Evolutionary conservation across 2,797 vertebrate genomes (phyloP).

Genomic region (Nyctalus aviator): DNA sequence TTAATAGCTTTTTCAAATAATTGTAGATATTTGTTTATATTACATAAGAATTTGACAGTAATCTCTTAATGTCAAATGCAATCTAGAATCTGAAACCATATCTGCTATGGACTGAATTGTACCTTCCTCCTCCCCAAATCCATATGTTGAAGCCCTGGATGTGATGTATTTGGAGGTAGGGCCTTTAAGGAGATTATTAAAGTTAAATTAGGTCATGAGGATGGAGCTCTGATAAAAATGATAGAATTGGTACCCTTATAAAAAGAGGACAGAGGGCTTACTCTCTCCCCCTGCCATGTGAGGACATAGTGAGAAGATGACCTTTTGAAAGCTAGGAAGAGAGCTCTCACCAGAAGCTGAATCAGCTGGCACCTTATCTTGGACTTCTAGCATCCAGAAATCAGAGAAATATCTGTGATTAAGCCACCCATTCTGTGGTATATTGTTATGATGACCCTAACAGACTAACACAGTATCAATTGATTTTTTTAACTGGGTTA

Average conservation of each 20-base stretch:
- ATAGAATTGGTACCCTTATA: not conserved
- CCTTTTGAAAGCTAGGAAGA: not conserved
- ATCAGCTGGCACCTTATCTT: not conserved
- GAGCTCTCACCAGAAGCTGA: not conserved
- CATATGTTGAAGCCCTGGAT: not conserved
- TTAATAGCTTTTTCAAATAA: not conserved
- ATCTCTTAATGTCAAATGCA: not conserved
- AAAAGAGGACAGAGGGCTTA: not conserved
- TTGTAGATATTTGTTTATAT: not conserved
- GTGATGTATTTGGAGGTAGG: not conserved
- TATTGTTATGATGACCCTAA: not conserved
- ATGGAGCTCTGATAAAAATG: not conserved
- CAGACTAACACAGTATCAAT: not conserved
- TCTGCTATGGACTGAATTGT: not conserved
- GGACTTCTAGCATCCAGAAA: slow-evolving; percentile 9
- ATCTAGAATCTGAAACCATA: not conserved
- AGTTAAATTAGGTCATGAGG: not conserved
- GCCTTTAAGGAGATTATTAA: not conserved
- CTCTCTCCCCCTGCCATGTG: not conserved
- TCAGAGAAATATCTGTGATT: not conserved
- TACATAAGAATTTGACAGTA: not conserved
- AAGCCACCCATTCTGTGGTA: not conserved
- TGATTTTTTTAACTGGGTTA: not conserved
- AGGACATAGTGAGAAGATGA: not conserved
- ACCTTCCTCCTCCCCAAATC: not conserved